Percentiles rank a stretch among this genome's conserved stretches.
Evolutionary conservation across 2,888 invertebrate genomes (phyloP).

Genomic region (Tenodera sinensis): DNA sequence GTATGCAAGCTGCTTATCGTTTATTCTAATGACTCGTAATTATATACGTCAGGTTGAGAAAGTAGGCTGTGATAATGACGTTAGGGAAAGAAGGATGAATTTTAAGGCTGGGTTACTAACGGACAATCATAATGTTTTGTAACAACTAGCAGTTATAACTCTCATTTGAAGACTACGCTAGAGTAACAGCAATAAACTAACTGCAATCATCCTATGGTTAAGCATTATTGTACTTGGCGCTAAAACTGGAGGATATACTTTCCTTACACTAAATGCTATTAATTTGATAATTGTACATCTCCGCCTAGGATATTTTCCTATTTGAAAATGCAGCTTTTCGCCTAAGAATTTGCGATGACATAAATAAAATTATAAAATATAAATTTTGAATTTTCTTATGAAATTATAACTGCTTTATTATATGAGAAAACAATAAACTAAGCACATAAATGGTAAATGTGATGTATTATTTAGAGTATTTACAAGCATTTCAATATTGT

Average conservation of each 20-base stretch:
- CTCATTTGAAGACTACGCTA: not conserved
- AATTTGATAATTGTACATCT: no score
- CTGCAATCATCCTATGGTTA: not conserved
- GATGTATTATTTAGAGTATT: no score
- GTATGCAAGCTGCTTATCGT: not conserved
- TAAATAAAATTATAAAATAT: no score
- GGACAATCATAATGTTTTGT: not conserved
- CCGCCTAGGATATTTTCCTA: no score
- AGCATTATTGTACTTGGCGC: not conserved
- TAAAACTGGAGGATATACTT: not conserved
- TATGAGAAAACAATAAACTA: no score
- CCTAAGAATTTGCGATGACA: no score
- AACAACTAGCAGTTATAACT: not conserved
- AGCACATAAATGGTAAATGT: no score
- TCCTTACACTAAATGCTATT: not conserved
- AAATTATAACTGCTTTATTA: no score
- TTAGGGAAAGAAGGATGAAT: not conserved
- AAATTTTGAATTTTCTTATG: no score
- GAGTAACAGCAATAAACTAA: not conserved
- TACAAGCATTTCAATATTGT: no score
- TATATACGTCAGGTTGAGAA: not conserved
- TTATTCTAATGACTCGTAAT: slow-evolving; percentile 5
- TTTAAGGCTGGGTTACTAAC: not conserved
- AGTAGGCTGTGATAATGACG: not conserved
- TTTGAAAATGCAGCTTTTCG: no score